A percentile compares a stretch with the other conserved stretches of the same genome.
Evolutionary conservation across 2,113 vertebrate species (phyloP).

Genomic region (Uria lomvia): DNA sequence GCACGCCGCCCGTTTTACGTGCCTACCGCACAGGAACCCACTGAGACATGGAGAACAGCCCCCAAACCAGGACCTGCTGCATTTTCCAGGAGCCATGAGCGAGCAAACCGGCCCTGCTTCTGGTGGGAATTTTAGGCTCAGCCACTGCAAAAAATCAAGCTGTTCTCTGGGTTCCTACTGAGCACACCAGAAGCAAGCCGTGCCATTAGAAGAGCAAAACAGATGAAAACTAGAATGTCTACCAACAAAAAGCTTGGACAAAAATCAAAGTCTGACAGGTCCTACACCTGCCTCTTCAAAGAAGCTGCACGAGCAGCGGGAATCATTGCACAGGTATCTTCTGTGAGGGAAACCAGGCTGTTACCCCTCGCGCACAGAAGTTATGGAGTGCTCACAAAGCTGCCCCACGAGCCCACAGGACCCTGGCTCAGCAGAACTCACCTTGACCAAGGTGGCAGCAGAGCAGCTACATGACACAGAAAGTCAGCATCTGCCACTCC

Average conservation of each 20-base stretch:
- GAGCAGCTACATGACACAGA: not conserved
- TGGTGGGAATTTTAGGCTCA: not conserved
- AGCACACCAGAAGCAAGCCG: not conserved
- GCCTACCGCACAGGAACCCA: accelerated
- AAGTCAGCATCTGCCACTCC: accelerated
- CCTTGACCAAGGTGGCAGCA: not conserved
- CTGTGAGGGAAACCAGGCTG: not conserved
- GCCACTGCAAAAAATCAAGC: not conserved
- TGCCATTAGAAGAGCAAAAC: not conserved
- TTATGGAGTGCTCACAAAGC: not conserved
- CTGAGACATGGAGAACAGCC: not conserved
- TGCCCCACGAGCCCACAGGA: not conserved
- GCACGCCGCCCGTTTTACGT: accelerated
- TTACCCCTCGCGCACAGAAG: not conserved
- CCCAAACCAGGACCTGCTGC: not conserved
- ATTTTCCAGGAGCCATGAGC: not conserved
- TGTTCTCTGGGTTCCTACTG: not conserved
- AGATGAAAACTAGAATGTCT: not conserved
- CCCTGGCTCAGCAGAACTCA: not conserved
- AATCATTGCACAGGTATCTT: not conserved
- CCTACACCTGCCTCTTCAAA: not conserved
- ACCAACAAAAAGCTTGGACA: not conserved
- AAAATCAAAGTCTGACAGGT: not conserved
- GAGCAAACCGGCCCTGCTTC: not conserved
- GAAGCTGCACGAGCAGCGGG: not conserved